Evolutionary conservation across 2,888 invertebrate species (phyloP), one percentile per base, ranked within the genome.

Genomic region (Nomada fucata): DNA sequence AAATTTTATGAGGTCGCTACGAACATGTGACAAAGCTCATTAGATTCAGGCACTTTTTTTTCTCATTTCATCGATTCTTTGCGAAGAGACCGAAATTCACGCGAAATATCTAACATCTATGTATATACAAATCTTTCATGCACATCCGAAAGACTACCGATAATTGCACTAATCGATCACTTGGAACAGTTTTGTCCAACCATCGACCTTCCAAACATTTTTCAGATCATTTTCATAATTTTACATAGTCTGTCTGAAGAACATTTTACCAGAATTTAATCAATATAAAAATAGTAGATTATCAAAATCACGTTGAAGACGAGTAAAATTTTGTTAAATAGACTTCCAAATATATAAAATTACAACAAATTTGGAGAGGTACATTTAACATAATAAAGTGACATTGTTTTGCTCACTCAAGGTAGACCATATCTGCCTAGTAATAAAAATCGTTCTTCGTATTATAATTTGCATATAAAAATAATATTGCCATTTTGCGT

Each of bases 111-210:
- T 74, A 55, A 76, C 50, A 67, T 55, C 55, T 55, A 55, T 10
- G 29, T 77, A 76, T 76, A 52, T 78, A 86, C 71, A 82, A 70
- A 68, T 71, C 57, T 52, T 72, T 76, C 11, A 18, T 70, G 47
- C 68, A 83, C 10, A 68, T 23, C 72, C 69, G 52, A 76, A 67
- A 84, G 55, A 83, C 64, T 80, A 83, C 83, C 15, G 26, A 79
- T 74, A 83, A 88, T 88, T 88, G 88, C 85, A 86, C 85, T 86
- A 83, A 85, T 78, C 64, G 50, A 87, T 81, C 75, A 77, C 73
- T 79, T 63, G 55, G 23, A 20, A 68, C 70, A 77, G 76, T 67
- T 65, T 75, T 79, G 76, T 79, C 75, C 83, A 76, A 82, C 72
- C 47, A 57, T 57, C 20, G 29, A 57, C 68, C 52, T 60, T 55